Conservation (phyloP, 2,888 invertebrate genomes). For the Dinocampus coccinellae region DNA sequence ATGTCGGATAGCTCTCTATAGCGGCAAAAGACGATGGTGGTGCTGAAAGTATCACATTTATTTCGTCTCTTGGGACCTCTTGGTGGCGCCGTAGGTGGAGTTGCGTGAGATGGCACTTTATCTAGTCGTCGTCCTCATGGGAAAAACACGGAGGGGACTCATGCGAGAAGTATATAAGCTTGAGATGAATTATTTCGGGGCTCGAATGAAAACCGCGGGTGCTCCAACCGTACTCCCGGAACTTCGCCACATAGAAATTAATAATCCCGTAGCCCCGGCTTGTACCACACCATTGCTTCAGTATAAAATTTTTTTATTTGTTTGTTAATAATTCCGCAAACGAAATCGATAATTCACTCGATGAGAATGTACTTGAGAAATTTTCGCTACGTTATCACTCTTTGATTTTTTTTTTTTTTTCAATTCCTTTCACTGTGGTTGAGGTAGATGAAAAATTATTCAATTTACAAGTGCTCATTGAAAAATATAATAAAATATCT, state of each 20-base stretch:
- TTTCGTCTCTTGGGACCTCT: constrained; percentile 43
- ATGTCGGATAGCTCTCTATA: constrained; percentile 37
- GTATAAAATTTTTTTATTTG: constrained; percentile 19
- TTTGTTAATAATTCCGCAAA: constrained; percentile 30
- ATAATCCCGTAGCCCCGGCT: constrained; percentile 20
- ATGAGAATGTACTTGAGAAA: constrained; percentile 10
- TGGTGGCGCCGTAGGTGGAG: constrained; percentile 44
- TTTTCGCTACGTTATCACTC: not conserved
- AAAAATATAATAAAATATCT: constrained; percentile 22
- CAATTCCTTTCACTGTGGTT: constrained; percentile 43
- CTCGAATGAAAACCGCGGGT: constrained; percentile 37
- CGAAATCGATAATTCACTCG: constrained; percentile 29
- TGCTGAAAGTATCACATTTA: constrained; percentile 62
- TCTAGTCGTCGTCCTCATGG: constrained; percentile 49
- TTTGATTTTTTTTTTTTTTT: constrained; percentile 32
- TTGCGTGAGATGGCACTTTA: constrained; percentile 53
- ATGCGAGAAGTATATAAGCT: constrained; percentile 21
- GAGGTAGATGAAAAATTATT: constrained; percentile 49
- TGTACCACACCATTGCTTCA: not conserved
- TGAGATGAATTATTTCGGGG: constrained; percentile 35
- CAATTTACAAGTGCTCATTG: constrained; percentile 40
- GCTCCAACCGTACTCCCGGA: constrained; percentile 35
- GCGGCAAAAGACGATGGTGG: constrained; percentile 48
- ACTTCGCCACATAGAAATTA: constrained; percentile 28
- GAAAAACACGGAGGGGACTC: constrained; percentile 44